These are phyloP conservation scores for Danaus chrysippus DNA, from an alignment of 2,888 invertebrate genomes.

Conservation along the genomic window DNA sequence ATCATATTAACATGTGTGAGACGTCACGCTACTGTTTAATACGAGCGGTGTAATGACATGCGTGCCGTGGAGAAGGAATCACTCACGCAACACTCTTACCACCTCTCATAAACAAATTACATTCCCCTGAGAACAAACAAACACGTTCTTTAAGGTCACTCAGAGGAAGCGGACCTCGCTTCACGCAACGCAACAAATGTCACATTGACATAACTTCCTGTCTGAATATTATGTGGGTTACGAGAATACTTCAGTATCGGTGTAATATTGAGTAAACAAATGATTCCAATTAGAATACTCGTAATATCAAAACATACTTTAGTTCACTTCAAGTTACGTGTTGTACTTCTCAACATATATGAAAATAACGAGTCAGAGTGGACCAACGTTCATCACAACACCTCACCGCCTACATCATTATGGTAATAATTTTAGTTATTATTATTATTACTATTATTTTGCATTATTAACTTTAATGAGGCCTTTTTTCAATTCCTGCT, in stretches of 20 bases:
- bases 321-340: too few species aligned
- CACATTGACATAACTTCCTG: neutral
- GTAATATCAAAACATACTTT: neutral
- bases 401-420: too few species aligned
- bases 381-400: too few species aligned
- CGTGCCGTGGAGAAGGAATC: slow-evolving; percentile 12
- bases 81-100: slow-evolving; percentile 16
- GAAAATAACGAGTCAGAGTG: too few species aligned
- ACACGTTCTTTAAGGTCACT: neutral
- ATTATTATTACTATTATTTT: too few species aligned
- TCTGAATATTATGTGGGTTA: neutral
- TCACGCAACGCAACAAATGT: neutral
- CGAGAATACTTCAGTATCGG: too few species aligned
- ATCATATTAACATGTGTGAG: slow-evolving; percentile 7
- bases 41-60: slow-evolving; percentile 14
- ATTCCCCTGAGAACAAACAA: slow-evolving; percentile 9
- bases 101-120: slow-evolving; percentile 15
- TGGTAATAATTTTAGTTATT: too few species aligned
- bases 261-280: too few species aligned
- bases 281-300: neutral
- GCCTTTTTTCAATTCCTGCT: too few species aligned
- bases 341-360: too few species aligned
- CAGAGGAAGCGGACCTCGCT: neutral
- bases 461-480: too few species aligned
- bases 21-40: slow-evolving; percentile 19